Conservation (phyloP, 2,797 vertebrate genomes). For the Argya squamiceps region DNA sequence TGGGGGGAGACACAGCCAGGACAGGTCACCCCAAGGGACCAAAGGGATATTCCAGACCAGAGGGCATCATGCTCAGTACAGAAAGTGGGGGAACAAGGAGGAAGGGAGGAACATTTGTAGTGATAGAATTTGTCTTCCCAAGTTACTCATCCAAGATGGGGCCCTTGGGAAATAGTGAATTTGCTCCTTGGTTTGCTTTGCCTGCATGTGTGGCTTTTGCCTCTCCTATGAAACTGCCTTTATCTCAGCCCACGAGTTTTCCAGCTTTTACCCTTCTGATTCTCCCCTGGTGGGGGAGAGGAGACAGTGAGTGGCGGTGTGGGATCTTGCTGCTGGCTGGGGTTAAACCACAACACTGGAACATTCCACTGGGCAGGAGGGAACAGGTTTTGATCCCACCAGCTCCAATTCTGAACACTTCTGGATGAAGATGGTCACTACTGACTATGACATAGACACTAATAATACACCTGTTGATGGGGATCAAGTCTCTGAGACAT, state of each 20-base stretch:
- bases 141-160: neutral
- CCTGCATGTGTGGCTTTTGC: neutral
- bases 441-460: accelerated
- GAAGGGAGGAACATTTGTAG: accelerated
- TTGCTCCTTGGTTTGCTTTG: neutral
- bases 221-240: neutral
- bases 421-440: neutral
- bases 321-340: too few species aligned
- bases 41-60: neutral
- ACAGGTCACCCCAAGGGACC: neutral
- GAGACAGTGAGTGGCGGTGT: neutral
- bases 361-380: neutral
- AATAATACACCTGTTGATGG: neutral
- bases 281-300: neutral
- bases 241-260: neutral
- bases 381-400: neutral
- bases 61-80: too few species aligned
- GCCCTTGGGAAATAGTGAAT: neutral
- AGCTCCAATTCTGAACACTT: neutral
- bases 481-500: neutral
- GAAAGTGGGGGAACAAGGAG: neutral
- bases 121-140: neutral
- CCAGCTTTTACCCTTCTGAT: neutral
- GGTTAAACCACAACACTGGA: accelerated
- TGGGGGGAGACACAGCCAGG: neutral